Evolutionary conservation across 2,888 invertebrate genomes (phyloP).

Genomic region (Orchesella flavescens): DNA sequence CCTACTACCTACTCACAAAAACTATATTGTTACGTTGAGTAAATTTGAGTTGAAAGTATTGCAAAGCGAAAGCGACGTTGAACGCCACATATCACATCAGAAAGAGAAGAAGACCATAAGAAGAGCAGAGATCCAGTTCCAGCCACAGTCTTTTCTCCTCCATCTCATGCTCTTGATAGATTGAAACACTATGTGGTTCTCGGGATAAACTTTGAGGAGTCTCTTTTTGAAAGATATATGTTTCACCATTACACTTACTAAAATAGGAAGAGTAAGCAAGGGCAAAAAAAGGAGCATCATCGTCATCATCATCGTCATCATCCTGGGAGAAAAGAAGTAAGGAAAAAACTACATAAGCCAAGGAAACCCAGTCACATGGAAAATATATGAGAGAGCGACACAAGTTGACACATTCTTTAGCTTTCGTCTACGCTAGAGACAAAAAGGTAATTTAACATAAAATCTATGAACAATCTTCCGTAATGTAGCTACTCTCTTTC

Average conservation of each 20-base stretch:
- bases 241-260: no score
- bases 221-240: no score
- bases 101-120: no score
- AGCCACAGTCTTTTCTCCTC: not conserved
- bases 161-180: not conserved
- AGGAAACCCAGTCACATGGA: not conserved
- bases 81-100: conserved; percentile 30
- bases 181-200: not conserved
- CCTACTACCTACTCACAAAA: not conserved
- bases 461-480: conserved; percentile 44
- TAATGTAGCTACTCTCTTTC: conserved; percentile 26
- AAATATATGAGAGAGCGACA: conserved; percentile 33
- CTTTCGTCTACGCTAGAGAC: conserved; percentile 35
- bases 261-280: not conserved
- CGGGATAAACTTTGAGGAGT: no score
- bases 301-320: no score
- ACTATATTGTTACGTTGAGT: not conserved
- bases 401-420: conserved; percentile 60
- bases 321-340: conserved; percentile 18
- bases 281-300: not conserved
- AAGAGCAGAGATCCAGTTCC: not conserved
- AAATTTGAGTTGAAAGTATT: not conserved
- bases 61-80: not conserved
- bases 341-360: conserved; percentile 16
- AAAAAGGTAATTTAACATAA: conserved; percentile 57